Evolutionary conservation across 2,888 invertebrate species (phyloP).

Genomic region (Cephus spinipes): DNA sequence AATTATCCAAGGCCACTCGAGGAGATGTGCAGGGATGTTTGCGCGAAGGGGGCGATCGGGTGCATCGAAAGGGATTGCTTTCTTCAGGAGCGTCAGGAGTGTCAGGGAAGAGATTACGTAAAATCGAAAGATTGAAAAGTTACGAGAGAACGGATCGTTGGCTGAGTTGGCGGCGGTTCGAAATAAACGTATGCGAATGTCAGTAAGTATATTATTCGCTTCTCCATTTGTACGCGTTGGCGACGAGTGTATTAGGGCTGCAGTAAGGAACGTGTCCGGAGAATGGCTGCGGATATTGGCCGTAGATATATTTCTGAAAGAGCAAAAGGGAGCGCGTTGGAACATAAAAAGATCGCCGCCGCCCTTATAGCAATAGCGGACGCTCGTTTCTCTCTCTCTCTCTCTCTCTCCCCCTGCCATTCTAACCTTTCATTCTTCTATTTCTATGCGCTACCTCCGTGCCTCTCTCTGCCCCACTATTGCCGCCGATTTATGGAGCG

Average conservation of each 20-base stretch:
- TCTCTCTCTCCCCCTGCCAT: constrained; percentile 18
- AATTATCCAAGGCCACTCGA: too few relatives aligned
- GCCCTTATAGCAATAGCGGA: constrained; percentile 47
- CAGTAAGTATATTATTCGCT: too few relatives aligned
- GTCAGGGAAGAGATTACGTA: too few relatives aligned
- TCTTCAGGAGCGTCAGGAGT: too few relatives aligned
- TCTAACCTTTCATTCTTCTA: constrained; percentile 21
- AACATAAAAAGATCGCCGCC: constrained; percentile 63
- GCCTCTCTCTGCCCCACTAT: constrained; percentile 23
- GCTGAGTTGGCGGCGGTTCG: too few relatives aligned
- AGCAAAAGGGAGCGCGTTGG: constrained; percentile 60
- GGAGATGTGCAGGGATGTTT: too few relatives aligned
- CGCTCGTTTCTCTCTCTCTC: constrained; percentile 29
- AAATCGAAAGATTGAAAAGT: too few relatives aligned
- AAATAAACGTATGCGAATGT: too few relatives aligned
- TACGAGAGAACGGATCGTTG: too few relatives aligned
- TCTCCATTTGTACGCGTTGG: too few relatives aligned
- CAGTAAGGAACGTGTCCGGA: constrained; percentile 48
- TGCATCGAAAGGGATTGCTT: too few relatives aligned
- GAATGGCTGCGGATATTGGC: constrained; percentile 59
- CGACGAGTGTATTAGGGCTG: constrained; percentile 44
- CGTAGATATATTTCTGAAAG: constrained; percentile 47
- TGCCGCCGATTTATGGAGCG: constrained; percentile 62
- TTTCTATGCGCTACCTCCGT: constrained; percentile 15
- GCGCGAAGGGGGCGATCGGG: too few relatives aligned